phyloP scores from a whole-genome alignment of 1,140 invertebrate genomes.

The Heliconius hewitsoni region DNA sequence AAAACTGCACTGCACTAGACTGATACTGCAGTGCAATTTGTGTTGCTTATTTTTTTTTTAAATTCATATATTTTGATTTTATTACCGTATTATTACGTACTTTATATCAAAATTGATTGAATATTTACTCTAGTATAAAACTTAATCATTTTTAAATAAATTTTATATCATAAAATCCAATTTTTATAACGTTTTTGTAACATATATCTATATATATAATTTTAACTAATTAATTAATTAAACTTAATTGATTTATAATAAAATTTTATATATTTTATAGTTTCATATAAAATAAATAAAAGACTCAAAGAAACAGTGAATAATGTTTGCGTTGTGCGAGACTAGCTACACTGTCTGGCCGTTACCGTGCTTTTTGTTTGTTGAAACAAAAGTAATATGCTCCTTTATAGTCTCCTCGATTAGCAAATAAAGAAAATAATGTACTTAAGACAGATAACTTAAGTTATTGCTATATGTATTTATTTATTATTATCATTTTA shows the following conservation, averaged over 20 bases:
- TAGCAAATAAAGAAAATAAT: background rate
- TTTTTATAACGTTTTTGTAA: background rate
- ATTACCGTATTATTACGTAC: background rate
- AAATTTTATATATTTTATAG: background rate
- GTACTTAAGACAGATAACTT: background rate
- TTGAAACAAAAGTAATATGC: slow-evolving; percentile 30
- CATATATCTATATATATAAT: no score
- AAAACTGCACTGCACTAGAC: slow-evolving; percentile 77
- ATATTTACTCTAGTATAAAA: background rate
- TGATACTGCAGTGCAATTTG: slow-evolving; percentile 77
- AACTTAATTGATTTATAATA: background rate
- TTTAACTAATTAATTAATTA: no score
- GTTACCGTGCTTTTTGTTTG: slow-evolving; percentile 28
- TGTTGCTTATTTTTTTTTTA: slow-evolving; percentile 70
- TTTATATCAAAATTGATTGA: background rate
- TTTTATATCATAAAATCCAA: background rate
- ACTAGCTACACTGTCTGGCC: slow-evolving; percentile 28
- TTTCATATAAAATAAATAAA: background rate
- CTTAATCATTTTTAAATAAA: background rate
- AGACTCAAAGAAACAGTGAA: slow-evolving; percentile 1
- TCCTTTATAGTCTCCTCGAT: slow-evolving; percentile 12
- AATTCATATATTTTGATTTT: background rate
- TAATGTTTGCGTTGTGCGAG: slow-evolving; percentile 15
- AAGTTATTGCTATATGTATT: no score
- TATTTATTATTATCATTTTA: no score